Conservation (phyloP, 2,888 invertebrate species). For the Mactromeris polynyma region DNA sequence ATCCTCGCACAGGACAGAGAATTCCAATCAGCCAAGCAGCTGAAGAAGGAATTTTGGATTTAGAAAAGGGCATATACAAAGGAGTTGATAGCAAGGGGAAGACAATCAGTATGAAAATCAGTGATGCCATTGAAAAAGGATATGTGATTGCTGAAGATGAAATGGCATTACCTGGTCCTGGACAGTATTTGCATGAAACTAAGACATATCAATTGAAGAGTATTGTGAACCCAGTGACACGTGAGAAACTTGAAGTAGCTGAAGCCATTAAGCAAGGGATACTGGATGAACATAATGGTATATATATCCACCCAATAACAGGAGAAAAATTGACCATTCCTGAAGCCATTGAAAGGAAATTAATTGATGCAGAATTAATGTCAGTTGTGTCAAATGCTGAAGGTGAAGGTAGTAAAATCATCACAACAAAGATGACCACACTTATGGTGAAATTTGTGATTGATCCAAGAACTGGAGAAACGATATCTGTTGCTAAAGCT, state of each 20-base stretch:
- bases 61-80: constrained; percentile 88
- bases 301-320: constrained; percentile 91
- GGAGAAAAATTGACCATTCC: constrained; percentile 93
- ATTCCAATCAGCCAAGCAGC: constrained; percentile 91
- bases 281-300: constrained; percentile 91
- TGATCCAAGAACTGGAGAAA: constrained; percentile 90
- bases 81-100: constrained; percentile 87
- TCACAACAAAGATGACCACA: constrained; percentile 83
- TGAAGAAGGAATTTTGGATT: constrained; percentile 92
- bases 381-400: constrained; percentile 91
- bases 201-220: constrained; percentile 82
- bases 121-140: constrained; percentile 93
- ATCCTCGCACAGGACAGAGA: constrained; percentile 95
- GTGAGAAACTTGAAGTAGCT: constrained; percentile 92
- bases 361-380: constrained; percentile 89
- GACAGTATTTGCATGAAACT: constrained; percentile 90
- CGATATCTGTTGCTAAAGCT: constrained; percentile 96
- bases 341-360: constrained; percentile 93
- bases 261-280: constrained; percentile 97
- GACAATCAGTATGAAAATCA: constrained; percentile 92
- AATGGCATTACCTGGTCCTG: constrained; percentile 95
- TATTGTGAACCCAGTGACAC: constrained; percentile 91
- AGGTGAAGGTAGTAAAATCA: constrained; percentile 93
- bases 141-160: constrained; percentile 92
- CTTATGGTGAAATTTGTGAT: constrained; percentile 89